Evolutionary conservation across 2,888 invertebrate genomes (phyloP).

Genomic region (Trypoxylon attenuatum): DNA sequence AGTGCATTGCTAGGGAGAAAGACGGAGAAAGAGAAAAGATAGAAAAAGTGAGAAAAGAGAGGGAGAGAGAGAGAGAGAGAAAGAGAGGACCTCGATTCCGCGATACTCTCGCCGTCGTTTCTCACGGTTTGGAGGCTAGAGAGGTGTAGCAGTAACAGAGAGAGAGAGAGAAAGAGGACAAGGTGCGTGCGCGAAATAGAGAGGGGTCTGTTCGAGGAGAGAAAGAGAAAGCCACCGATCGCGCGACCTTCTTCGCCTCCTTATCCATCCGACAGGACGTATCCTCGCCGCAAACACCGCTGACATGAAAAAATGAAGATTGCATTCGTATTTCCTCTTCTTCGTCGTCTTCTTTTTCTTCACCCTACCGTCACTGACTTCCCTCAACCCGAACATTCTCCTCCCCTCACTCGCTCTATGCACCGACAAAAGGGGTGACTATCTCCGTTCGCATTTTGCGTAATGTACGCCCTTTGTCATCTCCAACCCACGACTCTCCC

Average conservation of each 20-base stretch:
- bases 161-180: neutral
- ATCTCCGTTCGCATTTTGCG: neutral
- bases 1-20: neutral
- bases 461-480: neutral
- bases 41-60: no score
- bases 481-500: neutral
- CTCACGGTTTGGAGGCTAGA: slow-evolving; percentile 41
- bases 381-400: no score
- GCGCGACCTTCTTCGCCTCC: slow-evolving; percentile 34
- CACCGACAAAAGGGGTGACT: neutral
- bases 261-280: slow-evolving; percentile 21
- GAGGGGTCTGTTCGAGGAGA: slow-evolving; percentile 1
- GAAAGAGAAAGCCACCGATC: slow-evolving; percentile 24
- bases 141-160: neutral
- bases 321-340: slow-evolving; percentile 1
- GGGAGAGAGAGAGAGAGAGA: neutral
- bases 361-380: no score
- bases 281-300: neutral
- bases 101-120: slow-evolving; percentile 37
- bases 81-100: neutral
- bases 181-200: slow-evolving; percentile 21
- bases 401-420: neutral
- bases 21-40: neutral
- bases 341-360: slow-evolving; percentile 5
- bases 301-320: slow-evolving; percentile 7